Percentiles rank a stretch among this genome's conserved stretches.
Evolutionary conservation across 2,797 vertebrate genomes (phyloP).

Genomic region (Sparus aurata): DNA sequence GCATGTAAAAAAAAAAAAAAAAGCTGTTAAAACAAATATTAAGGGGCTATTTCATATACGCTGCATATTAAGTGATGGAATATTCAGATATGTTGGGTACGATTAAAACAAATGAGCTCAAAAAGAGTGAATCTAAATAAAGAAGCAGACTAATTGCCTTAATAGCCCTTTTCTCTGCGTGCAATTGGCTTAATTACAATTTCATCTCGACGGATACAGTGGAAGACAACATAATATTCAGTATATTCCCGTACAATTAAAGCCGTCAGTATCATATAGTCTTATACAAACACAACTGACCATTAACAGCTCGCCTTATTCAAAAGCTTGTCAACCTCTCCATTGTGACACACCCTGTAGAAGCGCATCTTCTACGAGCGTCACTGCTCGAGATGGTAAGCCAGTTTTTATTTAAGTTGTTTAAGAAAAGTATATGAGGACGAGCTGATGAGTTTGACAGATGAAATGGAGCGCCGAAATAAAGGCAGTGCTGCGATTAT

Average conservation of each 20-base stretch:
- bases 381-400: too few relatives aligned
- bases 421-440: too few relatives aligned
- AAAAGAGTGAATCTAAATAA: not conserved
- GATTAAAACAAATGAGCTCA: not conserved
- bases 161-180: not conserved
- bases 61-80: conserved; percentile 10
- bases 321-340: too few relatives aligned
- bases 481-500: too few relatives aligned
- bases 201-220: not conserved
- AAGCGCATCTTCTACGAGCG: too few relatives aligned
- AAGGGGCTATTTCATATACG: not conserved
- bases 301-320: not conserved
- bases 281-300: not conserved
- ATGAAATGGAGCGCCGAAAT: too few relatives aligned
- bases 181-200: not conserved
- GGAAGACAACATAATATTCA: not conserved
- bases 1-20: conserved; percentile 8
- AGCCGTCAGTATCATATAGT: not conserved
- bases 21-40: conserved; percentile 35
- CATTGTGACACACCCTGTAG: too few relatives aligned
- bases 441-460: too few relatives aligned
- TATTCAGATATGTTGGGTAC: not conserved
- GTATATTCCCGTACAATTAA: not conserved
- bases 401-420: too few relatives aligned
- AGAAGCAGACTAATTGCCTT: not conserved